Base-by-base conservation (phyloP, 2,113 vertebrate species). In the Oncorhynchus kisutch region DNA sequence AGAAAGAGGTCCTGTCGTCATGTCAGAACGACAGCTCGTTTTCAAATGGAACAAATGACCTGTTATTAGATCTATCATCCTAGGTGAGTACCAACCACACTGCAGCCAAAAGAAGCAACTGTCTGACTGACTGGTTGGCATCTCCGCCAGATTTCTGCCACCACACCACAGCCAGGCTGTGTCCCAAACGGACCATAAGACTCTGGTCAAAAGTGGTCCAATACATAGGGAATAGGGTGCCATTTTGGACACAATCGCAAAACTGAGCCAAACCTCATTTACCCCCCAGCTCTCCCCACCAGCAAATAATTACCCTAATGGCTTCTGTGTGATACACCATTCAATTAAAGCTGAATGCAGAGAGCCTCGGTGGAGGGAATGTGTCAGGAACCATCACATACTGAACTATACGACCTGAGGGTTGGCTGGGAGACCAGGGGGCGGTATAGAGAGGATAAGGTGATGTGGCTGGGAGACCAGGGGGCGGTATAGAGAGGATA, bases 231-330 rank as follows among this genome's bases (percentile, higher is more conserved):
- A 16, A 14, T 51, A 54, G 51, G 12, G 3, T 54, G 16, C 51
- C 14, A 67, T 72, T 73, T 72, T 71, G 76, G 77, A 71, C 75
- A 57, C 51, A 18, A 62, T 80, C 79, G 70, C 49, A 72, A 18
- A 70, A 78, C 81, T 70, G 79, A 78, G 90, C 91, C 89, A 91
- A 91, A 91, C 77, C 89, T 86, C 88, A 91, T 92, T 91, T 90
- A 91, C 87, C 88, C n/a, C 51, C 16, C 51, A 18, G 51, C 12
- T 5, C 51, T 18, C 87, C 87, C 88, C 90, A 90, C 91, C 87
- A 87, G 87, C 92, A 92, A 93, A 92, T 94, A 93, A 94, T 92
- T 88, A 90, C 84, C 88, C 88, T 93, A 93, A 93, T 93, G 90
- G 91, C 91, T 91, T 91, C 91, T 91, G 90, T 92, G 92, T 93